Evolutionary conservation across 37 sponge, comb jelly and placozoan species (phyloP), one percentile per base, ranked within the genome.

Genomic region (Tethya wilhelma): DNA sequence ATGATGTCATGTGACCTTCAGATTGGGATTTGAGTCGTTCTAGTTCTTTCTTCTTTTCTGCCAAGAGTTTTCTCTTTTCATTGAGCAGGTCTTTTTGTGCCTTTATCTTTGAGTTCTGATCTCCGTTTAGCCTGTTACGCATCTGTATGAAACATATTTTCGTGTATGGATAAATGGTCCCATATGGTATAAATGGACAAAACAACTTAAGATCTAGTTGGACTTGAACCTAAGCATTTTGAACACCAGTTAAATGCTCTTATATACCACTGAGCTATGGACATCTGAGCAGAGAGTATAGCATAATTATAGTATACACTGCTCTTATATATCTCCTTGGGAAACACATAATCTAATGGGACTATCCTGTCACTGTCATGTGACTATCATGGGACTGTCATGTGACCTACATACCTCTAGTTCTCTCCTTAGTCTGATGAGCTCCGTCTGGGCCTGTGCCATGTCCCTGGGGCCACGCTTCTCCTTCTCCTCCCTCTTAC

Each of bases 371-470:
- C n/a, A n/a, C n/a, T n/a, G n/a, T n/a, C n/a, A n/a, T n/a, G n/a
- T n/a, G n/a, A n/a, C n/a, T n/a, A n/a, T n/a, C 17, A 49, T 49
- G n/a, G n/a, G n/a, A n/a, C n/a, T n/a, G n/a, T n/a, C n/a, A n/a
- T n/a, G n/a, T n/a, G 55, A n/a, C n/a, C 39, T 38, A 58, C 63
- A 38, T 43, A 81, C 82, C 37, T 81, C 82, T n/a, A 81, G 41
- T 42, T 81, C 82, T 56, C 59, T 30, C 26, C n/a, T 70, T 4
- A 81, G 82, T 1, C 29, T n/a, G 43, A 31, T 58, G 34, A 71
- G 34, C 38, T 81, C 82, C 0, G 73, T 71, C 63, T 41, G 33
- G 6, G 39, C 33, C 2, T 77, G 66, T 30, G 63, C 46, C 66
- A 63, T 7, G 28, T 77, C 29, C 44, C 5, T 63, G 17, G 37